These are phyloP conservation scores for Pangasius djambal DNA, from an alignment of 2,797 vertebrate genomes.

Conservation along the genomic window DNA sequence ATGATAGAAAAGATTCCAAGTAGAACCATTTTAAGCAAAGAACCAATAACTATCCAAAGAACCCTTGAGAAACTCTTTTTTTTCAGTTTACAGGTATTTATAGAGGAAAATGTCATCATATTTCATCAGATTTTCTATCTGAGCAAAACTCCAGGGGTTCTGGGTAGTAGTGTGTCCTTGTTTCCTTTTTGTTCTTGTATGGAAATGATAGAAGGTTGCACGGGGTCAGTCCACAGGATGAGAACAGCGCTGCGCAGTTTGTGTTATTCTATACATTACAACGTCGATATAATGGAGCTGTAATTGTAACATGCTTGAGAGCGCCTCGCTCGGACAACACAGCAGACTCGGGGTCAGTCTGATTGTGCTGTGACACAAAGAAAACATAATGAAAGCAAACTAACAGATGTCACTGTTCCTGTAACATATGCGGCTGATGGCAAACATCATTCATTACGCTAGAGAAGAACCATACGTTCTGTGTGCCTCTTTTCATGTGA, in stretches of 20 bases:
- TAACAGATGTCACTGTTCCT: background rate
- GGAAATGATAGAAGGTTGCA: background rate
- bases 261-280: background rate
- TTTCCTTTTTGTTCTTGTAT: background rate
- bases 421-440: background rate
- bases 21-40: background rate
- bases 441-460: background rate
- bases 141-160: background rate
- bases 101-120: background rate
- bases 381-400: background rate
- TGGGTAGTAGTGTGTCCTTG: background rate
- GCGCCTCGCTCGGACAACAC: background rate
- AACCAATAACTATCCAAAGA: background rate
- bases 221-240: background rate
- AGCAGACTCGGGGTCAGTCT: background rate
- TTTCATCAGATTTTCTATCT: background rate
- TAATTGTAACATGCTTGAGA: background rate
- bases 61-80: background rate
- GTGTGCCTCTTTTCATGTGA: background rate
- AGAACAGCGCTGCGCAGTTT: background rate
- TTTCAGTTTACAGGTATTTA: background rate
- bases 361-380: background rate
- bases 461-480: background rate
- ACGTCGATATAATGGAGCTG: background rate
- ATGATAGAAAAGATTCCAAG: background rate